phyloP scores from a whole-genome alignment of 2,888 invertebrate genomes.

The Campoplex capitator region DNA sequence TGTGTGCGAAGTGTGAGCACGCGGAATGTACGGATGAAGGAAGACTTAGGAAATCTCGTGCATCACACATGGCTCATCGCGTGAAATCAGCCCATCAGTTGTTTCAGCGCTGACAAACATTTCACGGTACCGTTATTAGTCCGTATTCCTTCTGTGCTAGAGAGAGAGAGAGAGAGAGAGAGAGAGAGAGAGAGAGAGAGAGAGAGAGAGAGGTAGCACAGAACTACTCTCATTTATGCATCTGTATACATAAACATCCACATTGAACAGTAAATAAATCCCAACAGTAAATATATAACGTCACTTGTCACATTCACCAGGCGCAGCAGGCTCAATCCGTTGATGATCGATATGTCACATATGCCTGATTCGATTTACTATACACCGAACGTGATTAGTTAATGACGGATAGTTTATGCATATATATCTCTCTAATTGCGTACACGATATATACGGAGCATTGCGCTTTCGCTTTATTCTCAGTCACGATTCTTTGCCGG shows the following conservation, averaged over 20 bases:
- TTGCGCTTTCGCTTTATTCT: neutral
- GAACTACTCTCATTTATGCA: slow-evolving; percentile 11
- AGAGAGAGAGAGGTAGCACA: neutral
- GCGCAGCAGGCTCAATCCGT: slow-evolving; percentile 24
- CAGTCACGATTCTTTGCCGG: neutral
- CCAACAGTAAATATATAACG: slow-evolving; percentile 46
- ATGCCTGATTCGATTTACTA: slow-evolving; percentile 15
- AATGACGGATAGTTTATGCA: slow-evolving; percentile 28
- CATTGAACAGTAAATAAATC: slow-evolving; percentile 40
- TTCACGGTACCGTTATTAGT: slow-evolving; percentile 46
- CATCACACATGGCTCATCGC: slow-evolving; percentile 50
- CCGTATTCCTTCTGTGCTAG: neutral
- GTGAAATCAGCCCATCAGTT: slow-evolving; percentile 50
- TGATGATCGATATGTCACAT: slow-evolving; percentile 34
- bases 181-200: too few species aligned
- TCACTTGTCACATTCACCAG: slow-evolving; percentile 42
- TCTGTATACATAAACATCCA: neutral
- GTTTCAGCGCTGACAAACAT: slow-evolving; percentile 49
- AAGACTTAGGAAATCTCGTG: slow-evolving; percentile 63
- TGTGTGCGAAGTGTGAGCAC: neutral
- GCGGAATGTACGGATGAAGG: slow-evolving; percentile 27
- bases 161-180: too few species aligned
- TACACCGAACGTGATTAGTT: slow-evolving; percentile 20
- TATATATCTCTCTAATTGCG: neutral
- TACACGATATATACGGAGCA: neutral